Percentiles rank a stretch among this genome's conserved stretches.
Evolutionary conservation across 2,113 vertebrate genomes (phyloP).

Genomic region (Turdus rufiventris): DNA sequence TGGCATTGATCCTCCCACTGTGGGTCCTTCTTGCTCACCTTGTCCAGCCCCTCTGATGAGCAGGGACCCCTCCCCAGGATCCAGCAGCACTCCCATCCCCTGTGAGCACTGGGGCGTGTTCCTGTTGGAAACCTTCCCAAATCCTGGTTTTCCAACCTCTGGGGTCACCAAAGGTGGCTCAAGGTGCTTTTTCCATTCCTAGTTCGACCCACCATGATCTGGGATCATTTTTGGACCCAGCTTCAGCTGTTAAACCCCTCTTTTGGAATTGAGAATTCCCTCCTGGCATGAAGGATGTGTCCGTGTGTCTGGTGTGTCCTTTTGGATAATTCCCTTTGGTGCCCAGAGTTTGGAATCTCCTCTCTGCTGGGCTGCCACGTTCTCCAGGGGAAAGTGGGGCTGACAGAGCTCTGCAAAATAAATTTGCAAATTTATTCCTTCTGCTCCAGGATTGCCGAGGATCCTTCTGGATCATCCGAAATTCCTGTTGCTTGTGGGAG

Average conservation of each 20-base stretch:
- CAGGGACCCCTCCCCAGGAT: background rate
- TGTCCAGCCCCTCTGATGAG: too few species aligned
- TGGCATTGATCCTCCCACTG: fast-evolving
- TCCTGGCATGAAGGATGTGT: background rate
- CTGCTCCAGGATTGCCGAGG: background rate
- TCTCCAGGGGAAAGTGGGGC: background rate
- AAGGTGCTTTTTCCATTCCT: fast-evolving
- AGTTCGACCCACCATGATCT: background rate
- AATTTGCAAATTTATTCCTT: background rate
- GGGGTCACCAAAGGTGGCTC: background rate
- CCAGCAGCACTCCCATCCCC: background rate
- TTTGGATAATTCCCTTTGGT: background rate
- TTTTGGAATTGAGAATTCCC: background rate
- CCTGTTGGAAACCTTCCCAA: background rate
- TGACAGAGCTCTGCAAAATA: background rate
- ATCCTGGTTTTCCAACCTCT: background rate
- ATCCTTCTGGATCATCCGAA: background rate
- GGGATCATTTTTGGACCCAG: background rate
- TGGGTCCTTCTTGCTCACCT: too few species aligned
- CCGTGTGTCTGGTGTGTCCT: background rate
- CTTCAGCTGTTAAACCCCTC: background rate
- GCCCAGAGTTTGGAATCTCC: background rate
- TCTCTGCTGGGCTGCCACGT: background rate
- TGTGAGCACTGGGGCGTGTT: background rate
- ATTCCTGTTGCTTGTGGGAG: fast-evolving